Percentiles rank a stretch among this genome's conserved stretches.
These are phyloP conservation scores for Ooceraea biroi DNA, from an alignment of 1,140 invertebrate species.

Conservation along the genomic window DNA sequence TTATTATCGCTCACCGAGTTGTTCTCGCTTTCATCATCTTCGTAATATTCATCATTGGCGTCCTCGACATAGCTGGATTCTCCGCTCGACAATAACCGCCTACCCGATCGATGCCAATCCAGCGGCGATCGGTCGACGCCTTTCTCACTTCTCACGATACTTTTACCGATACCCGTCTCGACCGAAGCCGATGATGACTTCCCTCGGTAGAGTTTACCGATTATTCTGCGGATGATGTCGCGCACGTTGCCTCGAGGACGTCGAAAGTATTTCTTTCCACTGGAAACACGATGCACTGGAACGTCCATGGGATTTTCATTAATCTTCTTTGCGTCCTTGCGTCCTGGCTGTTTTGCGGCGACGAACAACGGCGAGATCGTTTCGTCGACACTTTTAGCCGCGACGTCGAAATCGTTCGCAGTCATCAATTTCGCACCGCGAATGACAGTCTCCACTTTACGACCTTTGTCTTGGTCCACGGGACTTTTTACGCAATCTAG, in stretches of 20 bases:
- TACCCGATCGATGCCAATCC: slow-evolving; percentile 1
- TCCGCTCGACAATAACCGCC: slow-evolving; percentile 34
- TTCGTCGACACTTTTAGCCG: slow-evolving; percentile 40
- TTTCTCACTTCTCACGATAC: background rate
- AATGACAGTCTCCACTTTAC: slow-evolving; percentile 43
- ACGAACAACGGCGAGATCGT: background rate
- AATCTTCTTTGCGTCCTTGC: slow-evolving; percentile 34
- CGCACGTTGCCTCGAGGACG: slow-evolving; percentile 1
- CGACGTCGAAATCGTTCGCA: slow-evolving; percentile 5
- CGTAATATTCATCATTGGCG: slow-evolving; percentile 26
- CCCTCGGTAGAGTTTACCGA: background rate
- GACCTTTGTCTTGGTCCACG: slow-evolving; percentile 18
- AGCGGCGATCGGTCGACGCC: background rate
- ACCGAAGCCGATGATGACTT: background rate
- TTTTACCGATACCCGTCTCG: background rate
- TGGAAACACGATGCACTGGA: background rate
- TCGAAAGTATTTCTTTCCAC: background rate
- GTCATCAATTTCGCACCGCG: slow-evolving; percentile 50
- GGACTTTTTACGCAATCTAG: slow-evolving; percentile 12
- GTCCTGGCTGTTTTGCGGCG: slow-evolving; percentile 22
- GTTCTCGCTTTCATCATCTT: slow-evolving; percentile 12
- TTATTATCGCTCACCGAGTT: slow-evolving; percentile 37
- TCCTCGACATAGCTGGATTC: background rate
- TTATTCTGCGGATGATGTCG: slow-evolving; percentile 25
- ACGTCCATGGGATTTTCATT: slow-evolving; percentile 34